Evolutionary conservation across 2,888 invertebrate genomes (phyloP).

Genomic region (Drosophila kokeensis): DNA sequence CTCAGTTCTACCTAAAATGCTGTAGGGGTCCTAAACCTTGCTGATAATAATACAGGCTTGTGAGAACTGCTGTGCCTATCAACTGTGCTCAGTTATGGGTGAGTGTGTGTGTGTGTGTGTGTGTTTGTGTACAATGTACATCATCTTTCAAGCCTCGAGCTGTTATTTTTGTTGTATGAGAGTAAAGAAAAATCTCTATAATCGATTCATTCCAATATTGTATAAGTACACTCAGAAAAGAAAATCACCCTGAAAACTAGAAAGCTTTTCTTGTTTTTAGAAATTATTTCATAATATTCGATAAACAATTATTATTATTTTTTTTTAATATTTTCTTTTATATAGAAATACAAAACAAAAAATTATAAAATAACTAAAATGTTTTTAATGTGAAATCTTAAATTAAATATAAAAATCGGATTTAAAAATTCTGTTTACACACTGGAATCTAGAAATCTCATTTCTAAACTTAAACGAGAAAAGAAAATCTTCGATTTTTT

Average conservation of each 20-base stretch:
- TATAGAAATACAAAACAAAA: background rate
- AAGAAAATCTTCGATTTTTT: background rate
- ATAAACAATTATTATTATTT: background rate
- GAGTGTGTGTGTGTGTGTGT: background rate
- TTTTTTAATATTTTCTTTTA: background rate
- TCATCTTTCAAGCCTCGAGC: background rate
- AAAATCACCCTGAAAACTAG: background rate
- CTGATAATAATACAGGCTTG: constrained; percentile 56
- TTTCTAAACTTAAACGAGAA: background rate
- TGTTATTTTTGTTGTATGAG: constrained; percentile 20
- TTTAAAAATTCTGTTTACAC: background rate
- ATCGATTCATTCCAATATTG: constrained; percentile 28
- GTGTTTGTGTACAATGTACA: constrained; percentile 11
- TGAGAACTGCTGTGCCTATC: constrained; percentile 17
- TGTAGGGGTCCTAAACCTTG: constrained; percentile 75
- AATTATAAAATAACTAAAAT: background rate
- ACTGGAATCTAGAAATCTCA: background rate
- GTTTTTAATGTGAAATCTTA: background rate
- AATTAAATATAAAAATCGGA: background rate
- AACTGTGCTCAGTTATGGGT: background rate
- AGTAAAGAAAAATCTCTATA: constrained; percentile 29
- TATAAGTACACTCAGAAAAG: background rate
- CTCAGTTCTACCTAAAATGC: constrained; percentile 54
- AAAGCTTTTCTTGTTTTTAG: background rate
- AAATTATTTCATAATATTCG: background rate